Evolutionary conservation across 2,888 invertebrate genomes (phyloP), one percentile per base, ranked within the genome.

Genomic region (Eupithecia vulgata): DNA sequence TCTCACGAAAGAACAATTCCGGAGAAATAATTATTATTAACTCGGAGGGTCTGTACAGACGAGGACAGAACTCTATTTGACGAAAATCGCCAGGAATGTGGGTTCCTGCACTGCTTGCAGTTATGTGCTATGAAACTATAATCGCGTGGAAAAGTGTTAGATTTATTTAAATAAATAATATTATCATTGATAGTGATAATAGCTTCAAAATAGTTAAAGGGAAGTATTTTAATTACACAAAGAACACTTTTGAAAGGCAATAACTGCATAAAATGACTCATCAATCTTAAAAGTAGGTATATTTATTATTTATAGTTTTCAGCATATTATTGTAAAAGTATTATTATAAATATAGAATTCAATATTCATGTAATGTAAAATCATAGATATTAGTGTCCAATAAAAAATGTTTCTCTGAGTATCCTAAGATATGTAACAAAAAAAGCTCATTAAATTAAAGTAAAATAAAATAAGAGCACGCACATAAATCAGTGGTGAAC

Each of bases 41-140:
- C 71, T 78, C 76, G 69, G 48, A 74, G 78, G 79, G 74, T 72
- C 67, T 66, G 80, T 79, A 80, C 80, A 75, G 70, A 68, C 76
- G 73, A 75, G 77, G 76, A 74, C 83, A 78, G 81, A 83, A 85
- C 87, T 85, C 90, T 90, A 90, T 92, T 91, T 89, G 88, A 81
- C 80, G 77, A 84, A 82, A 79, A 87, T 83, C 85, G 88, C 80
- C 67, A 80, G 87, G 91, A 90, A 92, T 91, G 86, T 79, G 81
- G 80, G 80, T 86, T 88, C 25, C 83, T 87, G 88, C 88, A 87
- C 79, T 87, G 87, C 87, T 91, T 89, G 88, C 85, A 85, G 82
- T 81, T 82, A 80, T 64, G 64, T 1, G 13, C 65, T n/a, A 10
- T 71, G 72, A 70, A 68, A 64, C 86, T 84, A 87, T 84, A 78